Percentiles rank a stretch among this genome's conserved stretches.
Evolutionary conservation across 2,797 vertebrate species (phyloP).

Genomic region (Rousettus madagascariensis): DNA sequence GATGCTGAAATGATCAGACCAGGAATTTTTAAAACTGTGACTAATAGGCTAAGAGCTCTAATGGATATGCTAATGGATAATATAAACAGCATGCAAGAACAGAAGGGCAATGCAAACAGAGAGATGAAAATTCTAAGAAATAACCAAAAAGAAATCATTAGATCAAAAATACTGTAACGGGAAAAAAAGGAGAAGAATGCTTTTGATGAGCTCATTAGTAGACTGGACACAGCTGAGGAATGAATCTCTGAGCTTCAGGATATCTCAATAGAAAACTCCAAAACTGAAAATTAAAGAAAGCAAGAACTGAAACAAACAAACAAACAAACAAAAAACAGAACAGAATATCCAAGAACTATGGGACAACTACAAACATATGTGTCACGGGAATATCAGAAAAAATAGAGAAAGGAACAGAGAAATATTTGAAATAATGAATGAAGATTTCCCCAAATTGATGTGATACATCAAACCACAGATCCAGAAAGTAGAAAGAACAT

Average conservation of each 20-base stretch:
- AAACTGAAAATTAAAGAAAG: neutral
- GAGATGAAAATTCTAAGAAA: neutral
- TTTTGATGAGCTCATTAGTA: neutral
- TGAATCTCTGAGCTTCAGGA: neutral
- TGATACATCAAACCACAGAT: neutral
- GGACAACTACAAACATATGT: neutral
- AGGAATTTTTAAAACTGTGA: neutral
- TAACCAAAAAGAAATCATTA: neutral
- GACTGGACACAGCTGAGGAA: neutral
- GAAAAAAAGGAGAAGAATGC: neutral
- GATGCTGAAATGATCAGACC: neutral
- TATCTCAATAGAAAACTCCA: neutral
- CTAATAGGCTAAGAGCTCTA: neutral
- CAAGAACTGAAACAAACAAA: neutral
- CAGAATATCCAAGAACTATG: neutral
- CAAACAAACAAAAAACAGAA: neutral
- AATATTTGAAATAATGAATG: neutral
- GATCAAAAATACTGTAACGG: neutral
- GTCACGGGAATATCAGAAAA: neutral
- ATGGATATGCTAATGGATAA: neutral
- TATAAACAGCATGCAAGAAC: neutral
- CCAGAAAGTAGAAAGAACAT: neutral
- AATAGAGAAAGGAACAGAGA: neutral
- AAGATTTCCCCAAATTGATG: neutral
- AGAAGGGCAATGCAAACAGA: neutral